Evolutionary conservation across 2,888 invertebrate species (phyloP).

Genomic region (Dioctria linearis): DNA sequence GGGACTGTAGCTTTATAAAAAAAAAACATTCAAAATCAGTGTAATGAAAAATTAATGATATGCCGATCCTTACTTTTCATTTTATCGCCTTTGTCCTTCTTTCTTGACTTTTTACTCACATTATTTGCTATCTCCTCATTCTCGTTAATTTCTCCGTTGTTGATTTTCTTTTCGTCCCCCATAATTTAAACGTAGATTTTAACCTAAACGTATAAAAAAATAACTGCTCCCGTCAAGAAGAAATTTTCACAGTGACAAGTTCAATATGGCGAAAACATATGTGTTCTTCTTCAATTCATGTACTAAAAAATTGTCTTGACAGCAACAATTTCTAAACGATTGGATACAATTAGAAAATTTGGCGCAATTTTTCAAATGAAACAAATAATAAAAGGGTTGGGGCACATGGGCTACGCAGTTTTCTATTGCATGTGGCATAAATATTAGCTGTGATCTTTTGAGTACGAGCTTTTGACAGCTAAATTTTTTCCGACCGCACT

Average conservation of each 20-base stretch:
- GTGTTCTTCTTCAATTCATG: constrained; percentile 40
- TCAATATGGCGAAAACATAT: constrained; percentile 57
- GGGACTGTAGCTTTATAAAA: constrained; percentile 7
- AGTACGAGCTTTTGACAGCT: too few relatives aligned
- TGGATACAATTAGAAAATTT: too few relatives aligned
- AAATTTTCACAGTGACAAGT: constrained; percentile 56
- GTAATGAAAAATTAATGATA: not conserved
- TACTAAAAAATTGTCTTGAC: too few relatives aligned
- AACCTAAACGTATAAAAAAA: constrained; percentile 45
- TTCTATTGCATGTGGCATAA: too few relatives aligned
- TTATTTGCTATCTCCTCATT: constrained; percentile 30
- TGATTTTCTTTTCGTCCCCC: constrained; percentile 48
- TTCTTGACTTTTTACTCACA: not conserved
- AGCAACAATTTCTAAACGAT: too few relatives aligned
- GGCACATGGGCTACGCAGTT: too few relatives aligned
- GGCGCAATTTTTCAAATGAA: too few relatives aligned
- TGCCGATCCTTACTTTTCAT: constrained; percentile 21
- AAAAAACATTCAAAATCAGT: constrained; percentile 2
- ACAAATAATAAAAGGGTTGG: too few relatives aligned
- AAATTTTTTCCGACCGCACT: too few relatives aligned
- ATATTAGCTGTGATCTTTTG: too few relatives aligned
- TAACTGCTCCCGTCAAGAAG: constrained; percentile 50
- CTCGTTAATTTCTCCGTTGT: constrained; percentile 51
- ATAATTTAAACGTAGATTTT: constrained; percentile 51
- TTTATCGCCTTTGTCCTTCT: constrained; percentile 33